These are phyloP conservation scores for Malachius bipustulatus DNA, from an alignment of 2,888 invertebrate genomes.

Conservation along the genomic window DNA sequence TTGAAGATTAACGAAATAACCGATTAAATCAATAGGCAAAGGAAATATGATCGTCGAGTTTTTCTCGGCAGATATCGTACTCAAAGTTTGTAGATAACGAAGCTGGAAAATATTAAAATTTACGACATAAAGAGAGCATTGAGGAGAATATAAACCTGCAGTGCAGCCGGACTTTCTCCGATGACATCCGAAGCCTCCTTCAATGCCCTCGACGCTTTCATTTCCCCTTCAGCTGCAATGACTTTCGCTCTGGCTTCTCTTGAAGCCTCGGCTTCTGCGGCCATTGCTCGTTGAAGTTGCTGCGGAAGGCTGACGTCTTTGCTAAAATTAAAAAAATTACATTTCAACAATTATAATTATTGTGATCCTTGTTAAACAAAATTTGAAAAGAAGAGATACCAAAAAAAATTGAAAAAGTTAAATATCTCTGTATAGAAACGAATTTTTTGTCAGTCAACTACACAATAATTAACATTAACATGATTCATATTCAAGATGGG, in stretches of 20 bases:
- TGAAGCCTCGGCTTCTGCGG: conserved; percentile 70
- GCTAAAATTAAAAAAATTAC: conserved; percentile 40
- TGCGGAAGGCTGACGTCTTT: conserved; percentile 70
- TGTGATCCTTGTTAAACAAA: too few species aligned
- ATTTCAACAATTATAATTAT: too few species aligned
- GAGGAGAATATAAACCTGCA: too few species aligned
- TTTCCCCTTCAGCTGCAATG: conserved; percentile 77
- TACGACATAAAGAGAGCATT: too few species aligned
- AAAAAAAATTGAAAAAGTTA: too few species aligned
- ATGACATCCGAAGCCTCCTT: conserved; percentile 83
- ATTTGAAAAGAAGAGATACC: too few species aligned
- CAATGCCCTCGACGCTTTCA: conserved; percentile 71
- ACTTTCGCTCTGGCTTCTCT: conserved; percentile 70
- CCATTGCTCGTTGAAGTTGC: conserved; percentile 70
- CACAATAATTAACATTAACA: too few species aligned
- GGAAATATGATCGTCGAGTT: conserved; percentile 93
- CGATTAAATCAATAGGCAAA: conserved; percentile 69
- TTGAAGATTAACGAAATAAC: conserved; percentile 21
- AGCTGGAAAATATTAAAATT: conserved; percentile 42
- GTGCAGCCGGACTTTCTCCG: conserved; percentile 66
- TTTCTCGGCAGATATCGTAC: conserved; percentile 85
- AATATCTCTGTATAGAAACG: too few species aligned
- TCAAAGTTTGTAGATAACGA: conserved; percentile 82
- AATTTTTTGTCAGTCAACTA: too few species aligned
- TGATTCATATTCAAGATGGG: too few species aligned